These are phyloP conservation scores for Phocoena sinus DNA, from an alignment of 2,113 vertebrate species.

Conservation along the genomic window DNA sequence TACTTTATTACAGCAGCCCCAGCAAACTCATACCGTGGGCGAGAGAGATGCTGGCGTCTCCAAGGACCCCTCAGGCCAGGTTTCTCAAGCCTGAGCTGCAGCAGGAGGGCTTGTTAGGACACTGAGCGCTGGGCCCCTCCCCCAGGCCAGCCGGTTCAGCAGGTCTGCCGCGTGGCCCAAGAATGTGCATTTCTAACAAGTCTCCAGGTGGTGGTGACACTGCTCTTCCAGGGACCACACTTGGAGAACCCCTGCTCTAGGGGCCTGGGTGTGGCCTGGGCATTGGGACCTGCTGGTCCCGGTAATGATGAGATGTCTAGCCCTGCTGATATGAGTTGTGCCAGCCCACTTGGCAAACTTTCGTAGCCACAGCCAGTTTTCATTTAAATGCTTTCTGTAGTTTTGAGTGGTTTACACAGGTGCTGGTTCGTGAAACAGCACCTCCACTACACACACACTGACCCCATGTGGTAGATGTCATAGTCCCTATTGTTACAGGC, in stretches of 20 bases:
- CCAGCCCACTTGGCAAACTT: neutral
- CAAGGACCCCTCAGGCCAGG: no score
- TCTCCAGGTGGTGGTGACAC: neutral
- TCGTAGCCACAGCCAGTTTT: neutral
- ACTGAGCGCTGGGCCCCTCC: neutral
- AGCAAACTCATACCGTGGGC: no score
- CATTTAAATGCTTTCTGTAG: neutral
- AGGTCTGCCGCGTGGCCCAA: neutral
- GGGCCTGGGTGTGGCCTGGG: neutral
- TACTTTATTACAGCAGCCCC: neutral
- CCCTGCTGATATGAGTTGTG: neutral
- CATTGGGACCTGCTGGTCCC: neutral
- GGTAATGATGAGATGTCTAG: no score
- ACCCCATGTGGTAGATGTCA: neutral
- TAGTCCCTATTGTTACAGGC: neutral
- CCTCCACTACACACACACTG: neutral
- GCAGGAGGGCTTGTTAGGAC: neutral
- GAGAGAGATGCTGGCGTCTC: neutral
- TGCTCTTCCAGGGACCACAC: neutral
- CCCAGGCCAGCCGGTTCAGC: accelerated
- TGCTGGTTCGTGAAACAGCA: neutral
- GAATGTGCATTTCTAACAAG: neutral
- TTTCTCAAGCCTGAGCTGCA: neutral
- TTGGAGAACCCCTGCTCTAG: neutral
- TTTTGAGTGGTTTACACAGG: neutral